Base-by-base conservation (phyloP, 1,140 invertebrate species). In the Brachionus koreanus region DNA sequence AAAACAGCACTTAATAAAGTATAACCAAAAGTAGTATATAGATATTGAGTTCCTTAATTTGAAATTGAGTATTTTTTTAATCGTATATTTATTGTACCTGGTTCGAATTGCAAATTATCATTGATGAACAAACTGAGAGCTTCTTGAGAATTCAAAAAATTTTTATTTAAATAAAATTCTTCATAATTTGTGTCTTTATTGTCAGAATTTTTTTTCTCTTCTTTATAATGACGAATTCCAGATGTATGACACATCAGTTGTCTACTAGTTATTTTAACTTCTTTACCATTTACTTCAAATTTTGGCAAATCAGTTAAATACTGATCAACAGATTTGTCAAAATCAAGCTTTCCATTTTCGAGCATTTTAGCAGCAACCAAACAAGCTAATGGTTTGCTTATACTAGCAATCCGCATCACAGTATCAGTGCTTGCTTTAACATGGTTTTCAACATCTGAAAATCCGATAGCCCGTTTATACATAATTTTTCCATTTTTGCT, bases 321-420 rank as follows among this genome's bases (percentile, higher is more conserved):
- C 33, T 90, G 86, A 83, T 90, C 88, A 33, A 92, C 87, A 13
- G 90, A 88, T 83, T 88, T 87, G 84, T 92, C 91, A 19, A 92
- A 85, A 85, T 92, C 90, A 43, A 92, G 84, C 83, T 89, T 88
- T 3, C 89, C 90, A 69, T 88, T 86, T 84, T 92, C 90, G 85
- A 88, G 86, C 5, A 91, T 84, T 85, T 89, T 89, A 23, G 89
- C 92, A 76, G 91, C 87, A n/a, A 89, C 83, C 61, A 84, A 82
- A 86, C 91, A 90, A 13, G 91, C 91, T 46, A 92, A 89, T 57
- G 90, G 84, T 85, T 92, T 92, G 84, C 90, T 91, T 75, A 92
- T 92, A 84, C 91, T 91, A 39, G 91, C 91, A 83, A 92, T 92
- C 81, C 92, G 86, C 87, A 92, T 90, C 0, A 92, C 89, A 4